Evolutionary conservation across 2,888 invertebrate genomes (phyloP).

Genomic region (Nephrotoma flavescens): DNA sequence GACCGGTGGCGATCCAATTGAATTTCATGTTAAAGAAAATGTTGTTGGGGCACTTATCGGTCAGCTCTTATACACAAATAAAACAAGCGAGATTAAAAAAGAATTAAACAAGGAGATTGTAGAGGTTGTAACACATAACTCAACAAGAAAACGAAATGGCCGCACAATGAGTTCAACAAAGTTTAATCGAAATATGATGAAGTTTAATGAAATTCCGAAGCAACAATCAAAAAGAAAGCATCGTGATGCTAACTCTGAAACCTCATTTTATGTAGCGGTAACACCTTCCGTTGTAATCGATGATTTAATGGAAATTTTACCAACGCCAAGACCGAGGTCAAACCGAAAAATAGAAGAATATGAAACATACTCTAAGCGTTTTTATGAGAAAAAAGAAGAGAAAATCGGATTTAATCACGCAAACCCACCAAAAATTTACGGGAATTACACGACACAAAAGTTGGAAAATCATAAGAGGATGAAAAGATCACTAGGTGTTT

Average conservation of each 20-base stretch:
- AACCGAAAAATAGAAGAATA: neutral
- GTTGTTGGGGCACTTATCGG: constrained; percentile 57
- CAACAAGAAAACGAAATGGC: constrained; percentile 8
- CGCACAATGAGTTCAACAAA: constrained; percentile 12
- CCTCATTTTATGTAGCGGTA: constrained; percentile 7
- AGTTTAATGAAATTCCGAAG: constrained; percentile 7
- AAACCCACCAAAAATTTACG: neutral
- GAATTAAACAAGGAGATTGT: neutral
- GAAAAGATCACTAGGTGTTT: neutral
- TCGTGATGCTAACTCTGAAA: constrained; percentile 6
- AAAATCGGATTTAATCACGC: neutral
- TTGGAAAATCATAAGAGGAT: neutral
- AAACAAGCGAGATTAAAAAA: constrained; percentile 14
- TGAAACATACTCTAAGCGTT: neutral
- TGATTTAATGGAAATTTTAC: neutral
- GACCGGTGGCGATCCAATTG: constrained; percentile 50
- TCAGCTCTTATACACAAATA: constrained; percentile 44
- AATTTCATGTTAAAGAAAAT: constrained; percentile 66
- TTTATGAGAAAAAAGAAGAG: neutral
- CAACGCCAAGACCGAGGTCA: neutral
- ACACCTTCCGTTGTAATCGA: constrained; percentile 7
- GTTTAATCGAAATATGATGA: constrained; percentile 9
- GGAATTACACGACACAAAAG: neutral
- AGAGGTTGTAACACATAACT: neutral
- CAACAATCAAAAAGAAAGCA: constrained; percentile 1